A percentile compares a stretch with the other conserved stretches of the same genome.
Evolutionary conservation across 2,888 invertebrate genomes (phyloP).

Genomic region (Calameuta idolon): DNA sequence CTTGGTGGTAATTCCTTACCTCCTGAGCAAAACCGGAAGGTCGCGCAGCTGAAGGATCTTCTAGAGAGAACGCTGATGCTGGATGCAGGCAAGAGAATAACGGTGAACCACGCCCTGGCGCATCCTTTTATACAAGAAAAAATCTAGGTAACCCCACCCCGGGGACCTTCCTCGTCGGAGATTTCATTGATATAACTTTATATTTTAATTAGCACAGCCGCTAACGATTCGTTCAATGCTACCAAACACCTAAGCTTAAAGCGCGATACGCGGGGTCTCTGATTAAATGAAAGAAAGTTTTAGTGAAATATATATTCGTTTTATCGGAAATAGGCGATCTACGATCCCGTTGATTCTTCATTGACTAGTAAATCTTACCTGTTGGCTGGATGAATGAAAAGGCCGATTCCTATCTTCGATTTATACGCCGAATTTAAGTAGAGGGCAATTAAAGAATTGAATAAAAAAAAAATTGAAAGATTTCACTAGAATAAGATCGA

Average conservation of each 20-base stretch:
- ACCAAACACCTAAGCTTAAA: slow-evolving; percentile 1
- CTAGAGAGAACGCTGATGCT: slow-evolving; percentile 92
- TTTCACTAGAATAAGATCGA: slow-evolving; percentile 17
- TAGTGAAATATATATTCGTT: slow-evolving; percentile 37
- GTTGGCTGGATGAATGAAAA: neutral
- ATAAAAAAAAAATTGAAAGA: slow-evolving; percentile 14
- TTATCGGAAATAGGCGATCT: slow-evolving; percentile 39
- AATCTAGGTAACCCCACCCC: slow-evolving; percentile 71
- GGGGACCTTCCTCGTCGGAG: slow-evolving; percentile 42
- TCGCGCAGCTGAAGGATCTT: slow-evolving; percentile 91
- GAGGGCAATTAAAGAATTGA: neutral
- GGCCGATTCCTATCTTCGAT: neutral
- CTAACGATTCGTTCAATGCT: slow-evolving; percentile 1
- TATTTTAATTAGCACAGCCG: slow-evolving; percentile 11
- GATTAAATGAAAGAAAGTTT: neutral
- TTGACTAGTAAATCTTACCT: neutral
- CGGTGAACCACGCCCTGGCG: slow-evolving; percentile 92
- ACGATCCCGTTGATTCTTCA: neutral
- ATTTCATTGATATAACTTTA: slow-evolving; percentile 48
- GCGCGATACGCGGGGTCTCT: neutral
- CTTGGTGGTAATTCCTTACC: slow-evolving; percentile 90
- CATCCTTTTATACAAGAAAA: slow-evolving; percentile 97
- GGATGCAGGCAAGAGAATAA: slow-evolving; percentile 91
- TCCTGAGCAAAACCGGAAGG: slow-evolving; percentile 90
- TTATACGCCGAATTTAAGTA: neutral